These are phyloP conservation scores for Clarias fuscus DNA, from an alignment of 2,797 vertebrate genomes.

Conservation along the genomic window DNA sequence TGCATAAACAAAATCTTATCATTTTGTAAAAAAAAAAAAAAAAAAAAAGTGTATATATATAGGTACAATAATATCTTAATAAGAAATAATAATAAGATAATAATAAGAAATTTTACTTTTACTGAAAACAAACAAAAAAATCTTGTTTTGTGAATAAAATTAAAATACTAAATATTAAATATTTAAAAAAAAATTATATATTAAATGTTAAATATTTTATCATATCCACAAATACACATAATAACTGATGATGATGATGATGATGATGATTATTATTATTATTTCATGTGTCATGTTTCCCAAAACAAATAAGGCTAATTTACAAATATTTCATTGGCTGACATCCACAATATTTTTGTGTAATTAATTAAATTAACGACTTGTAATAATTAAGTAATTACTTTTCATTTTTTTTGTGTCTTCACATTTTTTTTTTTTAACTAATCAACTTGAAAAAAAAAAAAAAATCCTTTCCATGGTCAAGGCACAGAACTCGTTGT, in stretches of 20 bases:
- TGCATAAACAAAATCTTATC: neutral
- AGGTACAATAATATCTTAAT: too few species aligned
- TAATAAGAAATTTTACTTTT: too few species aligned
- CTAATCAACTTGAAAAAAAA: neutral
- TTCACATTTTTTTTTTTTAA: neutral
- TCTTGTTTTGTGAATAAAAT: too few species aligned
- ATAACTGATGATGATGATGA: neutral
- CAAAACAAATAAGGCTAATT: neutral
- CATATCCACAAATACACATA: neutral
- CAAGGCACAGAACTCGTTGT: neutral
- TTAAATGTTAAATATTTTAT: neutral
- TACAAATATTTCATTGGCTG: neutral
- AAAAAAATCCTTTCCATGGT: neutral
- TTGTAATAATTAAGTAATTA: neutral
- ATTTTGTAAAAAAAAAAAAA: neutral
- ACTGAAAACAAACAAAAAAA: too few species aligned
- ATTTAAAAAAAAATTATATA: too few species aligned
- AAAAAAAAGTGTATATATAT: too few species aligned
- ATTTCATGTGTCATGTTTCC: neutral
- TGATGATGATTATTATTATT: neutral
- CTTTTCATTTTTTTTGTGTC: neutral
- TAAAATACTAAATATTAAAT: too few species aligned
- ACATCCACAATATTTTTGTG: neutral
- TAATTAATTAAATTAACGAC: neutral
- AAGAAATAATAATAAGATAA: too few species aligned